Conservation (phyloP, 1,140 invertebrate genomes). For the Nasonia longicornis region DNA sequence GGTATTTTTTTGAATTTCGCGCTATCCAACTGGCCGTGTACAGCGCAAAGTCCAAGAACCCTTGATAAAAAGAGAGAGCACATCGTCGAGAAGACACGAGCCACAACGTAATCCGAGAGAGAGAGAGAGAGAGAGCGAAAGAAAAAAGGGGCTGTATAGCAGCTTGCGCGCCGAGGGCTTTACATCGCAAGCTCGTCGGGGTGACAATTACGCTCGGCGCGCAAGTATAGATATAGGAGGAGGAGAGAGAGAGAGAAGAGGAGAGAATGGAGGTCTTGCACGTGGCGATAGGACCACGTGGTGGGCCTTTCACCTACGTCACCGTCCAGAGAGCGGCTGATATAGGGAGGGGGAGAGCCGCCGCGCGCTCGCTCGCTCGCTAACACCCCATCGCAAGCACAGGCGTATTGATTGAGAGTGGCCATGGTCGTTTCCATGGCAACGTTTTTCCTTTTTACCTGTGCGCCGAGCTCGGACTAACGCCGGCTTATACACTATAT, state of each 20-base stretch:
- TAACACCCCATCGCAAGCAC: slow-evolving; percentile 54
- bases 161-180: not conserved
- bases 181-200: not conserved
- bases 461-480: slow-evolving; percentile 43
- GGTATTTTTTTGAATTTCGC: too few species aligned
- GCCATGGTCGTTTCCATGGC: slow-evolving; percentile 65
- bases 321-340: slow-evolving; percentile 41
- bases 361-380: not conserved
- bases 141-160: not conserved
- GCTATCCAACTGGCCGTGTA: too few species aligned
- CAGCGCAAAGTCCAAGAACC: too few species aligned
- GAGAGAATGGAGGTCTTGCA: slow-evolving; percentile 59
- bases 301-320: slow-evolving; percentile 62
- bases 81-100: too few species aligned
- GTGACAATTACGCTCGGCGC: not conserved
- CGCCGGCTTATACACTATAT: not conserved
- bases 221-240: not conserved
- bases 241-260: slow-evolving; percentile 34
- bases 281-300: slow-evolving; percentile 66
- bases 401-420: slow-evolving; percentile 64
- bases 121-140: not conserved
- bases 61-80: too few species aligned
- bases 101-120: too few species aligned
- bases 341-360: not conserved
- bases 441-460: slow-evolving; percentile 62